Evolutionary conservation across 2,797 vertebrate species (phyloP).

Genomic region (Lagocephalus sceleratus): DNA sequence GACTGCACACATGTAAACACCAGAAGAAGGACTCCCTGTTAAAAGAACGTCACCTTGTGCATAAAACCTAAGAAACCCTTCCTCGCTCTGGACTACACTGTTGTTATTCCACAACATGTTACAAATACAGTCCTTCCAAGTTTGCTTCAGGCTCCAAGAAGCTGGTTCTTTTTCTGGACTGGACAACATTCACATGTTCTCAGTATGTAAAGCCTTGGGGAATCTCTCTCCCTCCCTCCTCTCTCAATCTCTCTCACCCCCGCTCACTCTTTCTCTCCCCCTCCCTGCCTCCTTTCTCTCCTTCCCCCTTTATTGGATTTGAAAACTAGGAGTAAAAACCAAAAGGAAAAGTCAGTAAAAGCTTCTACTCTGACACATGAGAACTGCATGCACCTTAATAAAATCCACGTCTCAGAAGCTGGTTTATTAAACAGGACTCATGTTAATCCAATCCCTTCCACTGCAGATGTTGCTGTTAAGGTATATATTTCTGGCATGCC

Average conservation of each 20-base stretch:
- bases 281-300: conserved; percentile 33
- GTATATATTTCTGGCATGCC: conserved; percentile 23
- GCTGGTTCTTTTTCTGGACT: conserved; percentile 50
- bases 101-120: conserved; percentile 41
- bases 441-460: conserved; percentile 34
- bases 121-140: conserved; percentile 35
- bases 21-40: conserved; percentile 14
- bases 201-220: conserved; percentile 50
- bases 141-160: conserved; percentile 50
- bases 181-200: conserved; percentile 63
- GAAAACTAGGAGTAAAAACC: conserved; percentile 44
- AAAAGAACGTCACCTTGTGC: conserved; percentile 14
- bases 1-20: neutral
- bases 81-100: conserved; percentile 22
- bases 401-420: too few species aligned
- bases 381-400: too few species aligned
- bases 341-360: too few species aligned
- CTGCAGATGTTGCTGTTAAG: conserved; percentile 12
- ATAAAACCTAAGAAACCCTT: conserved; percentile 10
- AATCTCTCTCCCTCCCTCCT: conserved; percentile 14
- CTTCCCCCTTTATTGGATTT: conserved; percentile 53
- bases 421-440: conserved; percentile 14
- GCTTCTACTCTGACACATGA: neutral
- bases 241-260: conserved; percentile 2
- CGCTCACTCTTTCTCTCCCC: conserved; percentile 42